Conservation (phyloP, 1,140 invertebrate genomes). For the Cryptotermes secundus region DNA sequence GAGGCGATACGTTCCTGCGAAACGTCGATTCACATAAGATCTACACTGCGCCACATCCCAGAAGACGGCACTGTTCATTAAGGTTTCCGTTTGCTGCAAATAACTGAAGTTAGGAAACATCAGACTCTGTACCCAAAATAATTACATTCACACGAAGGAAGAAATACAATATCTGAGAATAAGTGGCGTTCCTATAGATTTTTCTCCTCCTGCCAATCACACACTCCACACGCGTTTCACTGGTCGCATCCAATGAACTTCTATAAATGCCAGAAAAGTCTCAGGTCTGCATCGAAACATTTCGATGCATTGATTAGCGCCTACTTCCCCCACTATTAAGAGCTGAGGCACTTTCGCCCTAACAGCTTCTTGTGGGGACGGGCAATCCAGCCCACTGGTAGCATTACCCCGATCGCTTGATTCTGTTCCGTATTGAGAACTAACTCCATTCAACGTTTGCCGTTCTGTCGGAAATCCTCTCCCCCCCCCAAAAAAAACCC, state of each 20-base stretch:
- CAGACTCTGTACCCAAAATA: no score
- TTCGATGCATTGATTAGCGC: background rate
- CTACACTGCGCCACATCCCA: no score
- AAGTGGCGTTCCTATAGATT: no score
- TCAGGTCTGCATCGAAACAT: background rate
- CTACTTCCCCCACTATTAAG: background rate
- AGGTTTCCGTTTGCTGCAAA: no score
- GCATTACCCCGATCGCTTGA: background rate
- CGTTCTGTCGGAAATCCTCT: constrained; percentile 15
- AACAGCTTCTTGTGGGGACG: background rate
- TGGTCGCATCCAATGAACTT: background rate
- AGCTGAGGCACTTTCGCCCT: background rate
- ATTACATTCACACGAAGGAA: no score
- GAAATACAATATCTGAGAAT: no score
- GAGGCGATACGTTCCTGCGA: no score
- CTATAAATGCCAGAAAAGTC: background rate
- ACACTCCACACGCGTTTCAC: background rate
- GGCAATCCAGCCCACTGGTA: background rate
- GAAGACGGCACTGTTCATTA: no score
- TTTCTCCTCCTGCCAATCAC: no score
- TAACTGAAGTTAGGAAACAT: no score
- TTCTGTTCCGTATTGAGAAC: background rate
- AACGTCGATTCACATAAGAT: no score
- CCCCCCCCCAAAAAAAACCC: no score
- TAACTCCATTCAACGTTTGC: background rate